Conservation (phyloP, 1,140 invertebrate genomes). For the Rhopalosiphum padi region DNA sequence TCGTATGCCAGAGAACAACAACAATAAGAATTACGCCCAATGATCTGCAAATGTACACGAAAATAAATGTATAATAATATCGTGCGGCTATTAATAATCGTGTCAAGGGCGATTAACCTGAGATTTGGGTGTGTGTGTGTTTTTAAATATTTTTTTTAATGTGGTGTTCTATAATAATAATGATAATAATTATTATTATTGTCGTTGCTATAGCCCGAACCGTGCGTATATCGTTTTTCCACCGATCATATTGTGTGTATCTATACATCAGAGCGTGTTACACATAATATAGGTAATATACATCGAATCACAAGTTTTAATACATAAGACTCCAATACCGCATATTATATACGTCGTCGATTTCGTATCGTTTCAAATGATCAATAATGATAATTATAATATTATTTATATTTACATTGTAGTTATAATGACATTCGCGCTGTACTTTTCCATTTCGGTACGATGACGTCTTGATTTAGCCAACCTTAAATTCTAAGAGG, state of each 20-base stretch:
- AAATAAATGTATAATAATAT: slow-evolving; percentile 39
- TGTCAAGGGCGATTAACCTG: slow-evolving; percentile 53
- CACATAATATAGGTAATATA: background rate
- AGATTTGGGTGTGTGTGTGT: slow-evolving; percentile 49
- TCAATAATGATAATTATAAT: background rate
- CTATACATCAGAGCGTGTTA: background rate
- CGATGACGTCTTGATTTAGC: background rate
- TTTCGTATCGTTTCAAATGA: background rate
- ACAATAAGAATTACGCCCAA: slow-evolving; percentile 23
- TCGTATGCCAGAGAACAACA: background rate
- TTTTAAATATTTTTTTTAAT: slow-evolving; percentile 2
- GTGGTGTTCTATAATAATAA: slow-evolving; percentile 26
- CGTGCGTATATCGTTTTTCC: background rate
- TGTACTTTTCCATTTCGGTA: background rate
- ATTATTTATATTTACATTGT: background rate
- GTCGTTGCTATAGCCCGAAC: background rate
- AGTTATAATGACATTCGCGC: background rate
- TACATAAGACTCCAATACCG: too few relatives aligned
- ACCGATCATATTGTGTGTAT: background rate
- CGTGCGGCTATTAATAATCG: slow-evolving; percentile 50
- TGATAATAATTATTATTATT: slow-evolving; percentile 9
- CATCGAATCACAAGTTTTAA: background rate
- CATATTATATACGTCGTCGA: background rate
- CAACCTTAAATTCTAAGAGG: background rate
- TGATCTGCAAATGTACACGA: slow-evolving; percentile 3